Base-by-base conservation (phyloP, 2,113 vertebrate species). In the Gymnorhina tibicen region DNA sequence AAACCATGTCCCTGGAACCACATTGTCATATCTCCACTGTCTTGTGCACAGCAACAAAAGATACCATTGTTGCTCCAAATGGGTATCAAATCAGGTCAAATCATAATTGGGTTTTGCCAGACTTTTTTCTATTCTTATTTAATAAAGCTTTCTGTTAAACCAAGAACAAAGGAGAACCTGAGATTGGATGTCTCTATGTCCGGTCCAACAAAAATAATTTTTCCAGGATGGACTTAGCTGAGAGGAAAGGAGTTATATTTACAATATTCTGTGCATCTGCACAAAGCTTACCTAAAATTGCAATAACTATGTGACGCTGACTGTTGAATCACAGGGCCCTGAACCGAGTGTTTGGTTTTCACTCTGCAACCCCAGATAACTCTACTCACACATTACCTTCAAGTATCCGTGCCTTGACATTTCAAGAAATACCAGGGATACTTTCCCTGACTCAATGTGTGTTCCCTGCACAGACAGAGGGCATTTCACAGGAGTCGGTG, bases 401-500 rank as follows among this genome's bases (percentile, higher is more conserved):
- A 53, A 73, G 53, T 15, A 91, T 42, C 77, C 5, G 0, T 49
- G 82, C 68, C 82, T 53, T 59, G 66, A 90, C 85, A 56, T 92
- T 94, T 75, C 67, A 73, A 97, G 94, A 94, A 95, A 97, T 97
- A 83, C 94, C 93, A 74, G 58, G 82, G 96, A 87, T 87, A 62
- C 92, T 95, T 97, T 96, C 85, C 85, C 85, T 70, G 26, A 6
- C 94, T 95, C 59, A 0, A 32, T 95, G 97, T 96, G 94, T 96
- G 96, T 95, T 97, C 97, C 95, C 92, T 62, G 82, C 15, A 47
- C 87, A 97, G 94, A 95, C 85, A 96, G 91, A 96, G 94, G 93
- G 96, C 70, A 96, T 96, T 97, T 98, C 97, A 97, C 95, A 91
- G 92, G 96, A 97, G 80, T 96, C 11, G 3, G 68, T 89, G 94